Evolutionary conservation across 2,113 vertebrate genomes (phyloP), one percentile per base, ranked within the genome.

Genomic region (Ibidorhyncha struthersii): DNA sequence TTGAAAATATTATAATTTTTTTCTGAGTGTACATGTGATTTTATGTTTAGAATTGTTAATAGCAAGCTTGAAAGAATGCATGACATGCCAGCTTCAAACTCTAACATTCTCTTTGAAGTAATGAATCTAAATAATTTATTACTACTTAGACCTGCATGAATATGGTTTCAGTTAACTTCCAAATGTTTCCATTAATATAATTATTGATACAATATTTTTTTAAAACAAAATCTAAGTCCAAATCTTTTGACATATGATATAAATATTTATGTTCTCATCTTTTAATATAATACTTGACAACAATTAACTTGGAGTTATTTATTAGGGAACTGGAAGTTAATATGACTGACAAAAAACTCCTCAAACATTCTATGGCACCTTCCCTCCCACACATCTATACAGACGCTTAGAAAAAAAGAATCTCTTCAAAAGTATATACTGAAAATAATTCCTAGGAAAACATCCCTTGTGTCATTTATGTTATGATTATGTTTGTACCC

Each of bases 91-190:
- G 34, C 45, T 94, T 95, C 77, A 94, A 92, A 82, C 23, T 83
- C 43, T 61, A 41, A 43, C 7, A 79, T 84, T 93, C 80, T 52
- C 18, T 97, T 97, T 96, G n/a, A 91, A 90, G 19, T 87, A 43
- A 77, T 58, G 22, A 85, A 76, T 77, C 23, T 55, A 91, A 93
- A 73, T 77, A 96, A 95, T 89, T 96, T 14, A 81, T 96, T 93
- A 80, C 14, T 94, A 62, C 53, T 95, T 86, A 84, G 34, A 93
- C 17, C 23, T 47, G 20, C 65, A 40, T 15, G 20, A 95, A 77
- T 82, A 94, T 67, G 29, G 7, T 71, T 93, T 93, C 73, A 90
- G n/a, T 93, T 89, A 95, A 72, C 26, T 73, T 96, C 47, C 49
- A 95, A 87, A 90, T 49, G 23, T 41, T 89, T 89, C 59, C 34